phyloP scores from a whole-genome alignment of 2,888 invertebrate genomes.

The Eurois occulta region DNA sequence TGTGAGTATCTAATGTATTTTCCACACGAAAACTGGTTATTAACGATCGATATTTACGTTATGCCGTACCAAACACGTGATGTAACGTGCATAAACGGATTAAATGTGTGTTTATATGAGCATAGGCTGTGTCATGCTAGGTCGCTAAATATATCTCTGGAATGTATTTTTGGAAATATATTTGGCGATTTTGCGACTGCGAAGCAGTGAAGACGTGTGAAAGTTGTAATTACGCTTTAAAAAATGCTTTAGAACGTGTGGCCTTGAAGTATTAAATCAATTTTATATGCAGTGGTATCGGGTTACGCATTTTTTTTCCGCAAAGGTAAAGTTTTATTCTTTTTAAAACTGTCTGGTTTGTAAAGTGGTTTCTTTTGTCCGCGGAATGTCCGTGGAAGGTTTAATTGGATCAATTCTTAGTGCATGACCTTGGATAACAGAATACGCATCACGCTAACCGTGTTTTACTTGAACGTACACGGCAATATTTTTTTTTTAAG shows the following conservation, averaged over 20 bases:
- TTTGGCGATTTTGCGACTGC: conserved; percentile 86
- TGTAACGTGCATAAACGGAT: conserved; percentile 70
- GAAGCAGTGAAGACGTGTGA: conserved; percentile 83
- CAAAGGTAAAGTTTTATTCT: conserved; percentile 37
- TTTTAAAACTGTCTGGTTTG: conserved; percentile 16
- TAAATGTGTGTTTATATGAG: conserved; percentile 76
- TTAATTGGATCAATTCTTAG: conserved; percentile 69
- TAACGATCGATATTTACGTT: conserved; percentile 79
- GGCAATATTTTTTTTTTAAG: conserved; percentile 53
- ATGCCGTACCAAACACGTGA: conserved; percentile 76
- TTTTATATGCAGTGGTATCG: conserved; percentile 61
- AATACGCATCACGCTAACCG: conserved; percentile 66
- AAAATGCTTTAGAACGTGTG: conserved; percentile 68
- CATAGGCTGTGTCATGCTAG: conserved; percentile 81
- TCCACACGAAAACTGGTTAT: conserved; percentile 74
- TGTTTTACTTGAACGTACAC: conserved; percentile 51
- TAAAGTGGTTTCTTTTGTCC: conserved; percentile 33
- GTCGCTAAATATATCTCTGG: conserved; percentile 86
- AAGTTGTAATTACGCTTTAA: conserved; percentile 81
- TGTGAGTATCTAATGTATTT: conserved; percentile 85
- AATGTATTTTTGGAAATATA: conserved; percentile 86
- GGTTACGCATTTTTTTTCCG: conserved; percentile 60
- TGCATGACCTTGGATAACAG: conserved; percentile 65
- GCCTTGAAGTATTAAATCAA: conserved; percentile 77
- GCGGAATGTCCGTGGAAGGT: conserved; percentile 41